These are phyloP conservation scores for Aporophyla lueneburgensis DNA, from an alignment of 2,888 invertebrate species.

Conservation along the genomic window DNA sequence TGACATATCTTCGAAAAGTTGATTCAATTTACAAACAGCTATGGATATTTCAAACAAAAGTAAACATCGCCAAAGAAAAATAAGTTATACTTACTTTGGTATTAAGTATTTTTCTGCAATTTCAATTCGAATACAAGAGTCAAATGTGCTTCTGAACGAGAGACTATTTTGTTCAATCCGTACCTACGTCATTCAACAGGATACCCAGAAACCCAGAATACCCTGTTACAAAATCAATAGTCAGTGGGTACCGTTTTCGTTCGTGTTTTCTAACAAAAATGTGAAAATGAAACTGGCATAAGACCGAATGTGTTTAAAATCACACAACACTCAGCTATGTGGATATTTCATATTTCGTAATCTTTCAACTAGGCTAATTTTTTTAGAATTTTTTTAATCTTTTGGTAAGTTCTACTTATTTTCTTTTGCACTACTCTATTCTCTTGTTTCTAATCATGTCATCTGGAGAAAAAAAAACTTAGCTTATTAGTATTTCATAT, in stretches of 20 bases:
- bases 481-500: no score
- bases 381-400: background rate
- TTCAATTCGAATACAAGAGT: background rate
- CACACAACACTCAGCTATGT: background rate
- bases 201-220: background rate
- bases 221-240: background rate
- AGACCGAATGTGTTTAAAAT: background rate
- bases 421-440: background rate
- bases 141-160: background rate
- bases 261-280: background rate
- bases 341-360: background rate
- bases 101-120: background rate
- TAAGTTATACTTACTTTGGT: background rate
- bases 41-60: background rate
- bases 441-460: background rate
- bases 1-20: slow-evolving; percentile 5
- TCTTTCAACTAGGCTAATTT: background rate
- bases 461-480: background rate
- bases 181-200: background rate
- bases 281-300: background rate
- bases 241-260: background rate
- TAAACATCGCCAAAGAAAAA: background rate
- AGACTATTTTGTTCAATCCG: background rate
- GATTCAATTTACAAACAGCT: background rate
- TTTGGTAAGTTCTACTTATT: background rate